phyloP scores from a whole-genome alignment of 30 jellyfish, hydroid and myxozoan genomes.

The Nemopilema nomurai region DNA sequence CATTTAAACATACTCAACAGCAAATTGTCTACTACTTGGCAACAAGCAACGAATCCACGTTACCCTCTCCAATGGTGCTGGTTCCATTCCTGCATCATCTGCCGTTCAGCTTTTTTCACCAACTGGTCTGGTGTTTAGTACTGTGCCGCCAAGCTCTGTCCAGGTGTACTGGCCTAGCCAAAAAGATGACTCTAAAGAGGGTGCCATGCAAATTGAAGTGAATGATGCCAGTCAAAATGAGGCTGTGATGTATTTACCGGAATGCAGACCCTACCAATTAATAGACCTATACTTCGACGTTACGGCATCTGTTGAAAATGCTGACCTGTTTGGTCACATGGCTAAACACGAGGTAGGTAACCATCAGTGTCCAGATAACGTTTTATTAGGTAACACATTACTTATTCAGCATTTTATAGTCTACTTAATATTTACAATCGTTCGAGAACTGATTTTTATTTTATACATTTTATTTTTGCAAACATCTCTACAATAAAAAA shows the following conservation, averaged over 20 bases:
- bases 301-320: conserved; percentile 71
- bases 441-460: too few relatives aligned
- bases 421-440: too few relatives aligned
- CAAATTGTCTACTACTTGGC: conserved; percentile 78
- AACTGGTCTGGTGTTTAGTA: conserved; percentile 77
- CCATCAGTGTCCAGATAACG: too few relatives aligned
- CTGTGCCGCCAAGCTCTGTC: conserved; percentile 69
- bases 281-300: conserved; percentile 77
- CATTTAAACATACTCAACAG: neutral
- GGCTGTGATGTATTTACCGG: conserved; percentile 73
- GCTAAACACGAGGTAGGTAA: conserved; percentile 77
- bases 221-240: conserved; percentile 6
- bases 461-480: too few relatives aligned
- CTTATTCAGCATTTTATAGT: too few relatives aligned
- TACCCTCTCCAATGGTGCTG: conserved; percentile 90
- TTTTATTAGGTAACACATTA: too few relatives aligned
- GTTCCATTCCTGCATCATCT: conserved; percentile 70
- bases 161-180: conserved; percentile 64
- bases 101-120: conserved; percentile 66
- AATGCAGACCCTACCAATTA: conserved; percentile 79
- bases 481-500: too few relatives aligned
- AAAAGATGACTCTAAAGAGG: conserved; percentile 74
- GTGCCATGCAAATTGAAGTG: conserved; percentile 61
- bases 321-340: conserved; percentile 40
- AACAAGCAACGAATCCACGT: conserved; percentile 83